Percentiles rank a stretch among this genome's conserved stretches.
phyloP scores from a whole-genome alignment of 2,797 vertebrate genomes.

The Ara ararauna region DNA sequence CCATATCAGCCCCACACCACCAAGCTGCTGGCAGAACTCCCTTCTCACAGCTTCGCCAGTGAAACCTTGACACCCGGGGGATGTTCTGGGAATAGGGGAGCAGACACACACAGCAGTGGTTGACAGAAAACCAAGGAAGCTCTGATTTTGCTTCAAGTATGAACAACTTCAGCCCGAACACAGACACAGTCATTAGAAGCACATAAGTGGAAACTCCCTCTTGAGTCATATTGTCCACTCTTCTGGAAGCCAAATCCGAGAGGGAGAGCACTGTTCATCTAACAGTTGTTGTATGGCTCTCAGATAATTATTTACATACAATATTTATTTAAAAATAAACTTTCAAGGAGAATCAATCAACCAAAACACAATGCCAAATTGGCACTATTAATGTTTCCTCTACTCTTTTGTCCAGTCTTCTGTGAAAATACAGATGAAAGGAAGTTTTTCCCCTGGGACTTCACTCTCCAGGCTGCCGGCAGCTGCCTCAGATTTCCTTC shows the following conservation, averaged over 20 bases:
- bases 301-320: background rate
- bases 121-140: background rate
- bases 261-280: background rate
- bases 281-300: background rate
- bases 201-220: background rate
- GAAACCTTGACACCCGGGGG: background rate
- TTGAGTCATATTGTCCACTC: background rate
- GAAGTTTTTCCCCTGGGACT: background rate
- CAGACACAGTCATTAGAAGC: background rate
- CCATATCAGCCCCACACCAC: background rate
- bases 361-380: rapidly evolving
- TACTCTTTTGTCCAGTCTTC: background rate
- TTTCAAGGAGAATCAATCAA: background rate
- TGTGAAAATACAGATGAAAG: background rate
- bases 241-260: background rate
- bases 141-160: background rate
- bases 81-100: background rate
- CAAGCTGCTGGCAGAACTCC: background rate
- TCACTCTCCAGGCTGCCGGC: background rate
- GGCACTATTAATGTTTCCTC: background rate
- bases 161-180: background rate
- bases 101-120: rapidly evolving
- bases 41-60: background rate
- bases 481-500: background rate
- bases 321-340: background rate